These are phyloP conservation scores for Euura lappo DNA, from an alignment of 1,140 invertebrate genomes.

Conservation along the genomic window DNA sequence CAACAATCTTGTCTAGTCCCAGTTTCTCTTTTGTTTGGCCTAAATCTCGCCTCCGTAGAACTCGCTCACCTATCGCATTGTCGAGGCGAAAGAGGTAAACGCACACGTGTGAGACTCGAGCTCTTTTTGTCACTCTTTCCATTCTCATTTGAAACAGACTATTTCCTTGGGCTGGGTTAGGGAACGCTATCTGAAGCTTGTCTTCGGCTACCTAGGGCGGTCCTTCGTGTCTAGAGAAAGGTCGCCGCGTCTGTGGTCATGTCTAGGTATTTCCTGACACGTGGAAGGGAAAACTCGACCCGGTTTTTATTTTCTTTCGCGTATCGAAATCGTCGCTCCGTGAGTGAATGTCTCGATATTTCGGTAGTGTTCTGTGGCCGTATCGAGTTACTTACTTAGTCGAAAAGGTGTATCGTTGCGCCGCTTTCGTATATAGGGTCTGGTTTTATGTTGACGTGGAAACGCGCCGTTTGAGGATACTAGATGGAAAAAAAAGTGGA, in stretches of 20 bases:
- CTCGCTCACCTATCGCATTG: too few species aligned
- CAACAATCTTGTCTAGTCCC: neutral
- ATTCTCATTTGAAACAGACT: neutral
- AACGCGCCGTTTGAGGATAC: neutral
- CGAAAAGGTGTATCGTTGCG: neutral
- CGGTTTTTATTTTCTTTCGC: neutral
- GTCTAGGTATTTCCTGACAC: neutral
- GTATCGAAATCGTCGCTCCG: neutral
- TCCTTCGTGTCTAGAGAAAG: neutral
- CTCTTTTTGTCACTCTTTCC: conserved; percentile 1
- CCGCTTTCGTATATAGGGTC: neutral
- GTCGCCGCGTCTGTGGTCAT: conserved; percentile 6
- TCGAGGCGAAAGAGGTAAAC: too few species aligned
- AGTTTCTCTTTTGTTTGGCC: conserved; percentile 7
- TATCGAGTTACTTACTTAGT: conserved; percentile 1
- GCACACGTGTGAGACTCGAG: neutral
- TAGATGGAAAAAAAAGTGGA: neutral
- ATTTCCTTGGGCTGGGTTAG: conserved; percentile 1
- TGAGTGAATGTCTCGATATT: neutral
- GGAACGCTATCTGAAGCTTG: neutral
- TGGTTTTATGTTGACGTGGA: neutral
- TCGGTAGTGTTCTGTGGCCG: neutral
- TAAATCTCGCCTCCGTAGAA: neutral
- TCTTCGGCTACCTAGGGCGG: neutral
- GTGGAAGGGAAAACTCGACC: neutral